phyloP scores from a whole-genome alignment of 1,140 invertebrate genomes.

The Drosophila nigromelanica region DNA sequence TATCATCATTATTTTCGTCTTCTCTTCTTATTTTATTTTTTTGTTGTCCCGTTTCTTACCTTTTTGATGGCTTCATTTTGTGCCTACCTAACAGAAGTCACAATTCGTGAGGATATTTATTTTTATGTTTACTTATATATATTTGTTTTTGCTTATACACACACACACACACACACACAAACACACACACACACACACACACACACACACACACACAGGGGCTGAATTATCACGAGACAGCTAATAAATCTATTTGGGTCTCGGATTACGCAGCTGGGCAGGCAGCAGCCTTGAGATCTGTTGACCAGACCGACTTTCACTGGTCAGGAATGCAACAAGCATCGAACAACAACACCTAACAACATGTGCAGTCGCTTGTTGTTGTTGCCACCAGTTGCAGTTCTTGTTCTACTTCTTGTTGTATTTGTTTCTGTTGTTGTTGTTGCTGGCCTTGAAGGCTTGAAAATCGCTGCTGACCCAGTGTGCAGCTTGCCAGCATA shows the following conservation, averaged over 20 bases:
- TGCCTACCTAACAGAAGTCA: slow-evolving; percentile 13
- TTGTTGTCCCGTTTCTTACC: background rate
- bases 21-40: background rate
- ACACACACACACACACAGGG: slow-evolving; percentile 12
- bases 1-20: slow-evolving; percentile 34
- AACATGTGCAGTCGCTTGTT: background rate
- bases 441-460: slow-evolving; percentile 40
- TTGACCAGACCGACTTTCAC: slow-evolving; percentile 58
- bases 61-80: slow-evolving; percentile 20
- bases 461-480: slow-evolving; percentile 34
- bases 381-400: slow-evolving; percentile 22
- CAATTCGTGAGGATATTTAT: slow-evolving; percentile 16
- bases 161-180: too few species aligned
- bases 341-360: slow-evolving; percentile 35
- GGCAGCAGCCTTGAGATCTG: slow-evolving; percentile 52
- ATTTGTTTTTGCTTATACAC: background rate
- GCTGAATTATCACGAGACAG: slow-evolving; percentile 33
- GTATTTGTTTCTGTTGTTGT: background rate
- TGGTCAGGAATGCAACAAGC: slow-evolving; percentile 54
- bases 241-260: slow-evolving; percentile 68
- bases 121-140: background rate
- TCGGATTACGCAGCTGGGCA: slow-evolving; percentile 49
- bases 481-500: slow-evolving; percentile 28
- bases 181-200: slow-evolving; percentile 3
- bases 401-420: slow-evolving; percentile 42